Evolutionary conservation across 2,113 vertebrate species (phyloP).

Genomic region (Alethe castanea): DNA sequence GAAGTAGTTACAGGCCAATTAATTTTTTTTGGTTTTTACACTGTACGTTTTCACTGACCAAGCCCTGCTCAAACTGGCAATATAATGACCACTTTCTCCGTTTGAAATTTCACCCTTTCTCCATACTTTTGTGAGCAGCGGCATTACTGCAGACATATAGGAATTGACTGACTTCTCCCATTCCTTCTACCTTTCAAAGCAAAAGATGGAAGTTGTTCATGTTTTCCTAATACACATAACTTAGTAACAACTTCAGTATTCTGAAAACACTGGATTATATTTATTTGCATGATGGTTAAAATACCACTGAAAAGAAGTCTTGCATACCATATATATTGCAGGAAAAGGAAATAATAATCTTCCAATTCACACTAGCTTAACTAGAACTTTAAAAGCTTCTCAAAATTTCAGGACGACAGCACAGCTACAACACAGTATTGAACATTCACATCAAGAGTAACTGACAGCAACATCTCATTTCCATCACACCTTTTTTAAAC

Average conservation of each 20-base stretch:
- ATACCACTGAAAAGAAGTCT: background rate
- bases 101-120: background rate
- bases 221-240: background rate
- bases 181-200: background rate
- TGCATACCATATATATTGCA: background rate
- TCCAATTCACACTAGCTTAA: background rate
- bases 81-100: background rate
- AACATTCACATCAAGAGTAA: constrained; percentile 5
- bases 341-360: background rate
- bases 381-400: background rate
- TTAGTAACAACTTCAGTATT: background rate
- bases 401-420: constrained; percentile 15
- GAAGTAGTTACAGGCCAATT: background rate
- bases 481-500: constrained; percentile 57
- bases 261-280: background rate
- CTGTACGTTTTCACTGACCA: background rate
- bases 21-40: background rate
- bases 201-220: background rate
- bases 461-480: constrained; percentile 8
- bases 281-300: background rate
- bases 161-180: background rate
- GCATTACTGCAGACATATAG: background rate
- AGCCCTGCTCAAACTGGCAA: background rate
- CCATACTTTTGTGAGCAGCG: background rate
- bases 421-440: constrained; percentile 18